phyloP scores from a whole-genome alignment of 2,888 invertebrate genomes.

The Chelonus formosanus region DNA sequence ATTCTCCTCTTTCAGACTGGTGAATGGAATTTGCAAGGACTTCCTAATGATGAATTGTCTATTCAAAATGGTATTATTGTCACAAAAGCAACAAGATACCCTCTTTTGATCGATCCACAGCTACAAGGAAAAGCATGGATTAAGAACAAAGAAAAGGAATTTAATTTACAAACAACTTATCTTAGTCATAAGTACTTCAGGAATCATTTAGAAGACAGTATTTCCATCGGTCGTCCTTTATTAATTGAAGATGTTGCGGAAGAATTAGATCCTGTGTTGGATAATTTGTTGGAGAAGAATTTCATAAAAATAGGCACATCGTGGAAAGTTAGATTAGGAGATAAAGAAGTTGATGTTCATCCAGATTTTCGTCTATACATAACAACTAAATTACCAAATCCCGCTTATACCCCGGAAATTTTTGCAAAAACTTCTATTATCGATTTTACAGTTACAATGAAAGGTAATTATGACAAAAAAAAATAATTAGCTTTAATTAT shows the following conservation, averaged over 20 bases:
- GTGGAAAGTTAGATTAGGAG: slow-evolving; percentile 92
- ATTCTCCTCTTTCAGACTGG: too few relatives aligned
- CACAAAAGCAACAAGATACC: slow-evolving; percentile 94
- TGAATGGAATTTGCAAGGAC: slow-evolving; percentile 94
- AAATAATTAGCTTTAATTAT: too few relatives aligned
- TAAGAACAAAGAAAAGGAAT: slow-evolving; percentile 88
- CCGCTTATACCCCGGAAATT: slow-evolving; percentile 95
- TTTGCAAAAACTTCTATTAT: slow-evolving; percentile 97
- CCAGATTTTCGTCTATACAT: slow-evolving; percentile 95
- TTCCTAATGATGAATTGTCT: slow-evolving; percentile 95
- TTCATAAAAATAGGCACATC: slow-evolving; percentile 97
- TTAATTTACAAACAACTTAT: slow-evolving; percentile 92
- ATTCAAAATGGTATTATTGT: slow-evolving; percentile 97
- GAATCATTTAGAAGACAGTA: slow-evolving; percentile 86
- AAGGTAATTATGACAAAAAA: slow-evolving; percentile 64
- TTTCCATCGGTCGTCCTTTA: slow-evolving; percentile 87
- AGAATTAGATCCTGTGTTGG: slow-evolving; percentile 94
- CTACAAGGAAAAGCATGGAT: slow-evolving; percentile 98
- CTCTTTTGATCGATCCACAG: slow-evolving; percentile 93
- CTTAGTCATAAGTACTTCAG: slow-evolving; percentile 97
- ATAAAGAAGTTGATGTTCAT: slow-evolving; percentile 97
- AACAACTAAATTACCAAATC: slow-evolving; percentile 95
- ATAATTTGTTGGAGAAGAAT: slow-evolving; percentile 96
- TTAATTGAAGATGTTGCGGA: slow-evolving; percentile 95
- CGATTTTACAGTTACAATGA: slow-evolving; percentile 97